A percentile compares a stretch with the other conserved stretches of the same genome.
These are phyloP conservation scores for Sinocyclocheilus anophthalmus DNA, from an alignment of 2,113 vertebrate species.

Conservation along the genomic window DNA sequence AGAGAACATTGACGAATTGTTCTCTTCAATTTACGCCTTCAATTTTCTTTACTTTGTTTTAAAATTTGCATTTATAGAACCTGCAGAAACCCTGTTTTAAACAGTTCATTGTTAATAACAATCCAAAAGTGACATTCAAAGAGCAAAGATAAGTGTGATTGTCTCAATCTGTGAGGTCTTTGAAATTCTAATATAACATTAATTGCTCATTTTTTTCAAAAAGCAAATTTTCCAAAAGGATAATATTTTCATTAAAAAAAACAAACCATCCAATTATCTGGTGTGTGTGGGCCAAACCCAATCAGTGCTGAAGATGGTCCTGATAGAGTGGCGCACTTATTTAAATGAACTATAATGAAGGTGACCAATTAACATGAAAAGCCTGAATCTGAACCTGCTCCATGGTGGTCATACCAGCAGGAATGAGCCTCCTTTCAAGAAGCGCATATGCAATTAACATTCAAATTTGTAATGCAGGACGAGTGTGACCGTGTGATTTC, in stretches of 20 bases:
- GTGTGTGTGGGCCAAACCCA: conserved; percentile 60
- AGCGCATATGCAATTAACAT: conserved; percentile 69
- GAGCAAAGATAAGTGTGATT: conserved; percentile 30
- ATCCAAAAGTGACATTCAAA: conserved; percentile 21
- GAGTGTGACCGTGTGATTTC: conserved; percentile 55
- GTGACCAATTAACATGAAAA: conserved; percentile 55
- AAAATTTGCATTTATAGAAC: neutral
- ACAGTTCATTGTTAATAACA: neutral
- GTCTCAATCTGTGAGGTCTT: conserved; percentile 58
- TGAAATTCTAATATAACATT: conserved; percentile 71
- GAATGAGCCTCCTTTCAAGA: conserved; percentile 62
- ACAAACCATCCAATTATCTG: conserved; percentile 68
- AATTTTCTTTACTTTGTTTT: too few species aligned
- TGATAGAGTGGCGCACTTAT: conserved; percentile 63
- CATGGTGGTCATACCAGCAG: conserved; percentile 27
- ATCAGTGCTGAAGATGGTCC: conserved; percentile 54
- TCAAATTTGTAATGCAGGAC: conserved; percentile 61
- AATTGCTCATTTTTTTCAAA: conserved; percentile 61
- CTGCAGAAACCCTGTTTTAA: neutral
- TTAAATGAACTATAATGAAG: conserved; percentile 50
- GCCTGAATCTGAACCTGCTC: conserved; percentile 34
- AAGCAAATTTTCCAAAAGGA: conserved; percentile 62
- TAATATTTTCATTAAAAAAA: conserved; percentile 50
- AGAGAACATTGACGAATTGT: too few species aligned
- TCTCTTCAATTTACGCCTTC: too few species aligned